These are phyloP conservation scores for Pseudoatta argentina DNA, from an alignment of 1,140 invertebrate species.

Conservation along the genomic window DNA sequence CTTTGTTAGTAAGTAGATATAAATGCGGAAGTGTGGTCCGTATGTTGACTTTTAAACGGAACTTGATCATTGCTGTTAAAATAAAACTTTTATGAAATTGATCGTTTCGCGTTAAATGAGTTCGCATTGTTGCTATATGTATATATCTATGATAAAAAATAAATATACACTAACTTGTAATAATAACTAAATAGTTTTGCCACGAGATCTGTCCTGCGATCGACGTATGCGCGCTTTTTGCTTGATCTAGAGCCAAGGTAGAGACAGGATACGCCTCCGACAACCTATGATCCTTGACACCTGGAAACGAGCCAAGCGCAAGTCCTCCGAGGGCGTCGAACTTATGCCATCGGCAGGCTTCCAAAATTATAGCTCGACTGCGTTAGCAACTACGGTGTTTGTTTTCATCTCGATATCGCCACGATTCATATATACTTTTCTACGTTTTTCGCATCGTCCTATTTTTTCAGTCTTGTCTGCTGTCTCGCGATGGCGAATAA, in stretches of 20 bases:
- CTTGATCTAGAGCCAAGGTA: conserved; percentile 72
- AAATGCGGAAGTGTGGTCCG: not conserved
- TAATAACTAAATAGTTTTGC: not conserved
- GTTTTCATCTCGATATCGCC: conserved; percentile 78
- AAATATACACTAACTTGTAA: conserved; percentile 5
- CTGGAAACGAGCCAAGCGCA: conserved; percentile 83
- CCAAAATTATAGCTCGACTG: conserved; percentile 83
- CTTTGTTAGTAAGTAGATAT: conserved; percentile 46
- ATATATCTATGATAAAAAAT: not conserved
- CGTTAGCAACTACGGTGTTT: conserved; percentile 84
- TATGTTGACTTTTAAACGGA: conserved; percentile 25
- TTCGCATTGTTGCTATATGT: not conserved
- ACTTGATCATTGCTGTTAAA: not conserved
- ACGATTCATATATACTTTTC: conserved; percentile 60
- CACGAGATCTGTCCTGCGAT: conserved; percentile 68
- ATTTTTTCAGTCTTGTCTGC: conserved; percentile 20
- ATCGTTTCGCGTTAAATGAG: not conserved
- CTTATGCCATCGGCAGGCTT: conserved; percentile 84
- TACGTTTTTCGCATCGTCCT: not conserved
- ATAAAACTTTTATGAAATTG: not conserved
- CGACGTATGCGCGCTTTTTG: conserved; percentile 66
- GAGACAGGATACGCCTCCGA: conserved; percentile 78
- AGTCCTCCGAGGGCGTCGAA: conserved; percentile 78
- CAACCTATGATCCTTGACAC: conserved; percentile 82
- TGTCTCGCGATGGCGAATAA: conserved; percentile 4